Conservation (phyloP, 2,113 vertebrate genomes). For the Mesocricetus auratus region DNA sequence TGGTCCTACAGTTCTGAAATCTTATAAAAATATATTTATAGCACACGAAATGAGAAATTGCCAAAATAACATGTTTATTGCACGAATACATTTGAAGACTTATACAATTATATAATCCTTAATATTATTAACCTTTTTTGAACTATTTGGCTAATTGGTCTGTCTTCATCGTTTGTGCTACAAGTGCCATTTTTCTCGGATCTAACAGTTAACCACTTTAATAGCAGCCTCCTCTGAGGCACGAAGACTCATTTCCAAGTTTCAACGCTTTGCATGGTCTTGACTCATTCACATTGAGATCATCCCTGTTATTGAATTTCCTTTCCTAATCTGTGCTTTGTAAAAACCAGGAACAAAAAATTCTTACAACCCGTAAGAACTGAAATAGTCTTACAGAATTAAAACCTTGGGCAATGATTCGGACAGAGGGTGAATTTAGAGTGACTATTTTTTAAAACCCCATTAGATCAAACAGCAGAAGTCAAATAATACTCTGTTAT, state of each 20-base stretch:
- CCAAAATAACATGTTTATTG: not conserved
- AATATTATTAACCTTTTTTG: not conserved
- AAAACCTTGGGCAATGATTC: not conserved
- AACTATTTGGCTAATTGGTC: not conserved
- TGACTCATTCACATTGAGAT: not conserved
- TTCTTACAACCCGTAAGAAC: conserved; percentile 58
- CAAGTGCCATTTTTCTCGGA: not conserved
- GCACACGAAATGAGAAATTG: not conserved
- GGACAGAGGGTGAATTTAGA: not conserved
- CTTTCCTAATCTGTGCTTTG: conserved; percentile 1
- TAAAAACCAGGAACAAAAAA: not conserved
- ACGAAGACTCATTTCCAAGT: not conserved
- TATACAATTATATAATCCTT: not conserved
- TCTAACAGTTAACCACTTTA: not conserved
- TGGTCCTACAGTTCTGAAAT: not conserved
- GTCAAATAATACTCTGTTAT: not conserved
- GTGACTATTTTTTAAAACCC: not conserved
- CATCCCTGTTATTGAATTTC: conserved; percentile 25
- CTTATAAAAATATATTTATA: not conserved
- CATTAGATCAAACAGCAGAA: not conserved
- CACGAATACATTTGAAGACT: not conserved
- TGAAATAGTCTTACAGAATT: not conserved
- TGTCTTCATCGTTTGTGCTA: not conserved
- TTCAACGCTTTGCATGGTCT: not conserved
- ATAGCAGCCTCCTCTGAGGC: not conserved